Percentiles rank a stretch among this genome's conserved stretches.
Evolutionary conservation across 2,113 vertebrate species (phyloP).

Genomic region (Syrrhaptes paradoxus): DNA sequence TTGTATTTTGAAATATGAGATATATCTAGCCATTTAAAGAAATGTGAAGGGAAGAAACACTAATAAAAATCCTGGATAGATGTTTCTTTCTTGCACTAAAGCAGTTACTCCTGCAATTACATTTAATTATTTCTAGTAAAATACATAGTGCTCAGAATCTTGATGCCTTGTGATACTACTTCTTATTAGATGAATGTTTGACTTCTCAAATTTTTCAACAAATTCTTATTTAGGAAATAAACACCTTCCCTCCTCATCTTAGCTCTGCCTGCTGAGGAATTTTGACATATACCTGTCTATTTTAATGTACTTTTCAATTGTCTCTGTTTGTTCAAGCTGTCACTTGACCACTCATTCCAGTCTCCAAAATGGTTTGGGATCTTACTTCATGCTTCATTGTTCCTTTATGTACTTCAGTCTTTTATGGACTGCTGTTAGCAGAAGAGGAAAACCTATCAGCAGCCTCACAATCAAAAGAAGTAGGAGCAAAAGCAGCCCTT

Average conservation of each 20-base stretch:
- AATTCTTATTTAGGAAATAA: not conserved
- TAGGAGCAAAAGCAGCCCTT: not conserved
- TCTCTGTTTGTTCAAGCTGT: not conserved
- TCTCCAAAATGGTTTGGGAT: not conserved
- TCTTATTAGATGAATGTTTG: not conserved
- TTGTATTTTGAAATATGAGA: not conserved
- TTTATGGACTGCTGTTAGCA: not conserved
- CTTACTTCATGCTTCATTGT: not conserved
- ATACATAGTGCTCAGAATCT: not conserved
- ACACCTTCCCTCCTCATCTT: not conserved
- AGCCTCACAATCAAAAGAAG: not conserved
- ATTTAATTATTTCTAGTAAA: conserved; percentile 4
- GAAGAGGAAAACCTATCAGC: not conserved
- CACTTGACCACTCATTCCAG: not conserved
- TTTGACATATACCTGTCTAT: not conserved
- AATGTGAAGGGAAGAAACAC: not conserved
- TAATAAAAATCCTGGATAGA: not conserved
- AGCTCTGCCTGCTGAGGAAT: not conserved
- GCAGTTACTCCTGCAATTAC: not conserved
- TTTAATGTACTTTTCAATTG: not conserved
- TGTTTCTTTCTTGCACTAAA: not conserved
- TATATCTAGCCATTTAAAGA: not conserved
- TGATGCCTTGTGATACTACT: not conserved
- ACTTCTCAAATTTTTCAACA: not conserved
- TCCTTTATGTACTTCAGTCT: not conserved